Evolutionary conservation across 2,113 vertebrate genomes (phyloP).

Genomic region (human): DNA sequence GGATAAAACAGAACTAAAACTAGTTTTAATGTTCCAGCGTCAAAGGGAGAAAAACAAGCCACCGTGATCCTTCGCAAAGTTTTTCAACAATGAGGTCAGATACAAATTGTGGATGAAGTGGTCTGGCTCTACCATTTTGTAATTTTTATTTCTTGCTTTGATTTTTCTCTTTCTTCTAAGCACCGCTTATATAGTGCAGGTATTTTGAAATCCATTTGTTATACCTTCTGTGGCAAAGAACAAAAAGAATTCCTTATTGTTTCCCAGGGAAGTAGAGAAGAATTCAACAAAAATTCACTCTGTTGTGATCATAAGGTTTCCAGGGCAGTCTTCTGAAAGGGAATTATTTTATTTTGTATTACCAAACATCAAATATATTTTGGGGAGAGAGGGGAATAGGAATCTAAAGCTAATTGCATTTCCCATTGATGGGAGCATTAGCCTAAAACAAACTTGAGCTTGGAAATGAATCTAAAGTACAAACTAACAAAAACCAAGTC

Average conservation of each 20-base stretch:
- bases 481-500: constrained; percentile 70
- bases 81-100: background rate
- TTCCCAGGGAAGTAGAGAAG: constrained; percentile 59
- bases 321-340: constrained; percentile 48
- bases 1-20: constrained; percentile 51
- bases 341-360: constrained; percentile 52
- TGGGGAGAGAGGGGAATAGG: background rate
- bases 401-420: constrained; percentile 49
- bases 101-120: background rate
- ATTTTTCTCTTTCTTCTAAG: constrained; percentile 58
- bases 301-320: background rate
- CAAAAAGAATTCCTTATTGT: constrained; percentile 69
- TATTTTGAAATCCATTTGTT: constrained; percentile 67
- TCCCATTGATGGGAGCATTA: constrained; percentile 49
- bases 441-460: constrained; percentile 69
- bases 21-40: background rate
- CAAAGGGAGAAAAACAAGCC: background rate
- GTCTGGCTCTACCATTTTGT: constrained; percentile 35
- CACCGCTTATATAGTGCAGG: constrained; percentile 23
- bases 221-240: constrained; percentile 65
- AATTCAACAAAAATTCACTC: constrained; percentile 10
- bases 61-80: background rate
- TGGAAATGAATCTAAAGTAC: constrained; percentile 73
- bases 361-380: constrained; percentile 58
- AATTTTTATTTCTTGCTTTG: constrained; percentile 47